A percentile compares a stretch with the other conserved stretches of the same genome.
Conservation (phyloP, 2,888 invertebrate species). For the Epinotia bilunana region DNA sequence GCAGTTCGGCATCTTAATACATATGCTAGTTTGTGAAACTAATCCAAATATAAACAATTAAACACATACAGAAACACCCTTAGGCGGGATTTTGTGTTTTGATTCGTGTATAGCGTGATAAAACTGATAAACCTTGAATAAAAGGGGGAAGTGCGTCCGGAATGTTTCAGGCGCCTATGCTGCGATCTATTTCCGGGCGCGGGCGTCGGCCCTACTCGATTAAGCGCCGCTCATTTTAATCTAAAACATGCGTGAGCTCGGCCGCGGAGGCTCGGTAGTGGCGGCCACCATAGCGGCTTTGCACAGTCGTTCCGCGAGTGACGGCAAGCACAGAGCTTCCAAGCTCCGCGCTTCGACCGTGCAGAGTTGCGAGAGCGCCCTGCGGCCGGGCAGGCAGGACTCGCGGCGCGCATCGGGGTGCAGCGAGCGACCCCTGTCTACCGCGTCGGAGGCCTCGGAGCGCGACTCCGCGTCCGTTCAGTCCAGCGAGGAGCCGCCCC, state of each 20-base stretch:
- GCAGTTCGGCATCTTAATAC: slow-evolving; percentile 41
- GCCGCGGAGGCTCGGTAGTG: slow-evolving; percentile 85
- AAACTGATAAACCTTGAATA: slow-evolving; percentile 68
- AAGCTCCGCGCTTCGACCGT: slow-evolving; percentile 65
- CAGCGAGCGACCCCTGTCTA: slow-evolving; percentile 79
- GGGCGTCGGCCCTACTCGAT: slow-evolving; percentile 77
- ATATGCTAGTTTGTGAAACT: slow-evolving; percentile 27
- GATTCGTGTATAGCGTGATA: slow-evolving; percentile 59
- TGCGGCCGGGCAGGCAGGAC: slow-evolving; percentile 60
- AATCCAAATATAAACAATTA: slow-evolving; percentile 1
- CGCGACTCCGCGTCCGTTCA: slow-evolving; percentile 80
- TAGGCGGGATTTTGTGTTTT: slow-evolving; percentile 49
- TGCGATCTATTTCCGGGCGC: slow-evolving; percentile 82
- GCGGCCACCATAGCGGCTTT: slow-evolving; percentile 83
- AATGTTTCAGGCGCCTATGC: slow-evolving; percentile 76
- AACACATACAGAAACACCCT: slow-evolving; percentile 32
- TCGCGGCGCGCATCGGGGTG: slow-evolving; percentile 70
- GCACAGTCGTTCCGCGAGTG: slow-evolving; percentile 73
- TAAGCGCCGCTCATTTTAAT: slow-evolving; percentile 79
- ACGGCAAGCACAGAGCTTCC: slow-evolving; percentile 67
- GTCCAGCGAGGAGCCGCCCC: slow-evolving; percentile 82
- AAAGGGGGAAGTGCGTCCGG: slow-evolving; percentile 73
- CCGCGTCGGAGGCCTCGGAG: slow-evolving; percentile 79
- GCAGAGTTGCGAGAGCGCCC: slow-evolving; percentile 60
- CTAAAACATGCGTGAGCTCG: slow-evolving; percentile 83